Evolutionary conservation across 2,113 vertebrate species (phyloP).

Genomic region (Leucosticte australis): DNA sequence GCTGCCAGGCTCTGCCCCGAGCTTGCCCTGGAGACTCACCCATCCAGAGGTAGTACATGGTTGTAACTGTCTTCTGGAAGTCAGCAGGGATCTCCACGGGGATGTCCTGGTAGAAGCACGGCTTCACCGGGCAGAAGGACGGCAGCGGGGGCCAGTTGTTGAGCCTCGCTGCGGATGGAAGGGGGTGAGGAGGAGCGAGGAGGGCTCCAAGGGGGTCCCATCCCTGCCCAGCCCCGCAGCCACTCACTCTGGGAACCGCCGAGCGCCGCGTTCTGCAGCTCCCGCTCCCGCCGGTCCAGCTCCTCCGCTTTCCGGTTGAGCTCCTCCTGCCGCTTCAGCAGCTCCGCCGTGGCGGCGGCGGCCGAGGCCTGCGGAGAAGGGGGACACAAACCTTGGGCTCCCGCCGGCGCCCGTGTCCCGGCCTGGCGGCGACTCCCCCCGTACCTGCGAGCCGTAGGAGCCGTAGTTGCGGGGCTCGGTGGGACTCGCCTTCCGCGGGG

Average conservation of each 20-base stretch:
- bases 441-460: conserved; percentile 88
- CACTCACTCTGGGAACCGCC: conserved; percentile 76
- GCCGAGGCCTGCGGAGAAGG: conserved; percentile 50
- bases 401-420: background rate
- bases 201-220: fast-evolving
- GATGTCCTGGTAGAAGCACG: conserved; percentile 97
- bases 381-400: background rate
- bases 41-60: conserved; percentile 98
- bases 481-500: conserved; percentile 80
- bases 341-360: conserved; percentile 82
- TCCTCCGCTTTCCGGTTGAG: conserved; percentile 91
- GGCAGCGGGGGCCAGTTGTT: conserved; percentile 97
- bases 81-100: conserved; percentile 87
- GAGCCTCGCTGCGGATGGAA: conserved; percentile 72
- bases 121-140: conserved; percentile 89
- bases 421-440: background rate
- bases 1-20: background rate
- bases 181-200: background rate
- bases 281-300: conserved; percentile 88
- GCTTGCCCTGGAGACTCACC: conserved; percentile 73
- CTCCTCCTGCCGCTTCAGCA: conserved; percentile 91
- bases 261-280: conserved; percentile 84
- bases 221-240: background rate
- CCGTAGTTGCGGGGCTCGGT: conserved; percentile 90
- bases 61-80: conserved; percentile 89